A percentile compares a stretch with the other conserved stretches of the same genome.
Evolutionary conservation across 2,888 invertebrate genomes (phyloP).

Genomic region (Thecocarcelia acutangulata): DNA sequence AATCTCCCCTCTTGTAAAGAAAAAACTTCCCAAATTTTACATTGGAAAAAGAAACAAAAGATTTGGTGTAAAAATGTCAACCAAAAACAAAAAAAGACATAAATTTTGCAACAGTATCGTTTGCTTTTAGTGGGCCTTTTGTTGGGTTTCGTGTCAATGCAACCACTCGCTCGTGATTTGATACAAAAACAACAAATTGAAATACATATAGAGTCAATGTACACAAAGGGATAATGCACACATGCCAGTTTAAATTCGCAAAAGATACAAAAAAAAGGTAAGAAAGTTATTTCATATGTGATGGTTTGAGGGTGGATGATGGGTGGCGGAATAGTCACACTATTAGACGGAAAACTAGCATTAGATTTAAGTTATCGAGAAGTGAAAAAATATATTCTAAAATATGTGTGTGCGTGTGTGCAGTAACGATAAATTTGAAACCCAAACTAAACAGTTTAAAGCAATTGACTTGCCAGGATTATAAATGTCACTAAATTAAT

Average conservation of each 20-base stretch:
- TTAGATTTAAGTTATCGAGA: conserved; percentile 39
- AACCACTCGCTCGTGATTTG: conserved; percentile 57
- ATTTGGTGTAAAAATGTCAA: conserved; percentile 71
- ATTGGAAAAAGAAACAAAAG: conserved; percentile 43
- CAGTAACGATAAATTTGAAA: conserved; percentile 27
- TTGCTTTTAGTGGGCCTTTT: conserved; percentile 14
- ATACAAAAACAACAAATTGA: conserved; percentile 38
- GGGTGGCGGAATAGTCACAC: neutral
- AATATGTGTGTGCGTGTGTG: neutral
- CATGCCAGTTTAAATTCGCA: conserved; percentile 55
- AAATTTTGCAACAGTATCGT: conserved; percentile 73
- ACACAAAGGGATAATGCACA: conserved; percentile 59
- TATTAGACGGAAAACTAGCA: conserved; percentile 13
- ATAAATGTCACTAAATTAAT: conserved; percentile 63
- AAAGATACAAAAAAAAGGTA: conserved; percentile 12
- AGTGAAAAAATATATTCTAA: conserved; percentile 5
- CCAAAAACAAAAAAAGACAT: conserved; percentile 77
- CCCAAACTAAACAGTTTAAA: conserved; percentile 55
- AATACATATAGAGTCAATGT: conserved; percentile 14
- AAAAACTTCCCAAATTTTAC: conserved; percentile 22
- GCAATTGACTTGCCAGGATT: conserved; percentile 64
- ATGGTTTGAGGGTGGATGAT: conserved; percentile 57
- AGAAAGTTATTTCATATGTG: conserved; percentile 1
- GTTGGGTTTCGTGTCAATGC: conserved; percentile 40
- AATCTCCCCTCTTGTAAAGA: conserved; percentile 42